Evolutionary conservation across 2,888 invertebrate genomes (phyloP).

Genomic region (Stegophylla sp.): DNA sequence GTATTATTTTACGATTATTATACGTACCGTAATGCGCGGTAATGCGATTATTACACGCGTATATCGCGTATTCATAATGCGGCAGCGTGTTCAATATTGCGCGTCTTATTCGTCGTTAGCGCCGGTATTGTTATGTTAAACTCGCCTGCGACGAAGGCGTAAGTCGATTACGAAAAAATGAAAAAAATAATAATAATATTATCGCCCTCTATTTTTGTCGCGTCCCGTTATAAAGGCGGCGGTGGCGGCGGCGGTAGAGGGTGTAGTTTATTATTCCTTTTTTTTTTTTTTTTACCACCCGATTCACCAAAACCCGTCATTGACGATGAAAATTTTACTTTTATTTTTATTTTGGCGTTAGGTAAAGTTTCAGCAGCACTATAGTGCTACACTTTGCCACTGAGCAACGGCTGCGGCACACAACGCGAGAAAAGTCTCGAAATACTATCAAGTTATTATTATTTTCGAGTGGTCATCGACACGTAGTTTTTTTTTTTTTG

Average conservation of each 20-base stretch:
- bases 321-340: slow-evolving; percentile 27
- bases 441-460: slow-evolving; percentile 47
- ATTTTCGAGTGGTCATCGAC: slow-evolving; percentile 34
- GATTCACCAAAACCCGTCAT: slow-evolving; percentile 16
- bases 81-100: slow-evolving; percentile 4
- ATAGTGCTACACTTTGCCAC: no score
- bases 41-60: slow-evolving; percentile 23
- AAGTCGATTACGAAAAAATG: slow-evolving; percentile 37
- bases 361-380: no score
- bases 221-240: neutral
- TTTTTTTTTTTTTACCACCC: neutral
- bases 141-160: neutral
- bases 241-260: no score
- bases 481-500: no score
- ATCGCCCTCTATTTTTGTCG: neutral
- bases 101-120: neutral
- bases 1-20: no score
- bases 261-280: neutral
- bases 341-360: neutral
- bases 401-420: neutral
- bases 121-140: slow-evolving; percentile 32
- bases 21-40: neutral
- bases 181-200: no score
- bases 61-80: neutral
- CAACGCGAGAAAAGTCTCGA: slow-evolving; percentile 5